These are phyloP conservation scores for Rhaphigaster nebulosa DNA, from an alignment of 2,888 invertebrate genomes.

Conservation along the genomic window DNA sequence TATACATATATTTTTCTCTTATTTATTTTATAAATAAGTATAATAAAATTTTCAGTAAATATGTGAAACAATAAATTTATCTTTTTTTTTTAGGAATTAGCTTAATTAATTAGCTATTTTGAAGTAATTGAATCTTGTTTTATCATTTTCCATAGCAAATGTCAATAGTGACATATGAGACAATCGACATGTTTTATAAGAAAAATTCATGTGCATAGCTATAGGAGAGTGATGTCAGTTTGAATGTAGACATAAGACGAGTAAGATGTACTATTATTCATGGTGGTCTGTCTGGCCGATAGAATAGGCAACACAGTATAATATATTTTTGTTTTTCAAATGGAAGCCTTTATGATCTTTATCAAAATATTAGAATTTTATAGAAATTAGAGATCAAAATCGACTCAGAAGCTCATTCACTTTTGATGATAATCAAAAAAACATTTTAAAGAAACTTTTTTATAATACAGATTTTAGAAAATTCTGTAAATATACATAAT, in stretches of 20 bases:
- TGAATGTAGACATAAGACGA: constrained; percentile 17
- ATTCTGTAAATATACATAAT: constrained; percentile 52
- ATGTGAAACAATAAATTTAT: not conserved
- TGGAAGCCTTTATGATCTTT: constrained; percentile 36
- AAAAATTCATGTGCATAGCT: constrained; percentile 52
- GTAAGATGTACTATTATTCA: constrained; percentile 9
- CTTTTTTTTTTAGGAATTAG: not conserved
- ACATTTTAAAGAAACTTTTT: constrained; percentile 37
- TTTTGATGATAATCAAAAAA: constrained; percentile 58
- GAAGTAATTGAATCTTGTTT: constrained; percentile 1
- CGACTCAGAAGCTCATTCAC: constrained; percentile 52
- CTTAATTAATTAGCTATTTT: constrained; percentile 16
- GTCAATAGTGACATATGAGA: constrained; percentile 58
- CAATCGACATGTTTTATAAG: constrained; percentile 57
- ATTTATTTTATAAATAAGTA: not conserved
- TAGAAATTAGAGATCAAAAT: constrained; percentile 31
- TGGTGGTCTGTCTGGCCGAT: not conserved
- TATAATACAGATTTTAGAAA: constrained; percentile 51
- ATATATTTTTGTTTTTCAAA: constrained; percentile 33
- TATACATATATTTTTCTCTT: not conserved
- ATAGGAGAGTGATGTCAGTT: constrained; percentile 23
- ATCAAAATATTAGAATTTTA: constrained; percentile 37
- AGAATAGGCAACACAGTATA: constrained; percentile 36
- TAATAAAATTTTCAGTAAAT: constrained; percentile 27
- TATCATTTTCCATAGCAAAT: constrained; percentile 36